Evolutionary conservation across 1,140 invertebrate genomes (phyloP), one percentile per base, ranked within the genome.

Genomic region (Drosophila burlai): DNA sequence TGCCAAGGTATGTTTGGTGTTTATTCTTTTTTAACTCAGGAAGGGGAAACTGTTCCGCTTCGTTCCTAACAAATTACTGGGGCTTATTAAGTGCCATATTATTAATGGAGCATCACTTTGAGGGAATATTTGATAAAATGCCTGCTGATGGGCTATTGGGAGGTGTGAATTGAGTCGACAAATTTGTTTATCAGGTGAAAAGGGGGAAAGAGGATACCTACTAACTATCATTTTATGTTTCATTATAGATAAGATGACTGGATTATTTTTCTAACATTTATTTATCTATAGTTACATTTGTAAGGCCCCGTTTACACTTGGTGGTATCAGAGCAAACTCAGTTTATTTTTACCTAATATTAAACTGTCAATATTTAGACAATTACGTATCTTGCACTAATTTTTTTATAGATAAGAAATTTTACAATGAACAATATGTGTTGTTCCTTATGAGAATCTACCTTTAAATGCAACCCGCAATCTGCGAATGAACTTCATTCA

Each of bases 61-160:
- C 64, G 50, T 82, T 79, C 67, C 61, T 26, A 89, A 89, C 85
- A 85, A 89, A 89, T 89, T 89, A 85, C 65, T 55, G 42, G 34
- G 73, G 73, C 67, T 83, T 73, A 85, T 90, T 90, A 76, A 73
- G 64, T 80, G 81, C 55, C 63, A 68, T 77, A 63, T 81, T 72
- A 89, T 84, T 84, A 87, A 87, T 87, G 77, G 63, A 57, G 46
- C 80, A 64, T 79, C 38, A 71, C 34, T 72, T 57, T 64, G 31
- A 24, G 26, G 42, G 31, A 45, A 43, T 60, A 61, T 69, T 65
- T 83, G 52, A 80, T 85, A 64, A 71, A 85, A 75, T 61, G 47
- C 52, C 61, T 68, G 76, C 65, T 86, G 75, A 86, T 73, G 29
- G 80, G 11, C 34, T 43, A 74, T 26, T 49, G 31, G 21, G 4